These are phyloP conservation scores for Crypturellus tataupa DNA, from an alignment of 2,797 vertebrate genomes.

Conservation along the genomic window DNA sequence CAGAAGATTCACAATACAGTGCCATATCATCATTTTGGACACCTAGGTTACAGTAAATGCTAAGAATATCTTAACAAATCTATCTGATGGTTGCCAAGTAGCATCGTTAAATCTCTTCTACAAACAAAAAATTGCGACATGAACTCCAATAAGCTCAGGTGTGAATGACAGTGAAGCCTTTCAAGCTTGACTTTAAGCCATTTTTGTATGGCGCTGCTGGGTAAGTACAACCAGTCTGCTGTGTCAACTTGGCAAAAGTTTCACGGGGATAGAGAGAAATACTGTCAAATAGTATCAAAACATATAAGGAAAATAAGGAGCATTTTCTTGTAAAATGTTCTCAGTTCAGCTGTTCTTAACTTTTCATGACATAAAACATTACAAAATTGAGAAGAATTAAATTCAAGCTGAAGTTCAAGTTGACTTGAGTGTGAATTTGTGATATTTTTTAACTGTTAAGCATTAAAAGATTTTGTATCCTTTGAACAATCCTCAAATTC, in stretches of 20 bases:
- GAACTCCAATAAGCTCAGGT: conserved; percentile 19
- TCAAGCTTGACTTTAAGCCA: background rate
- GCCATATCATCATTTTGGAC: background rate
- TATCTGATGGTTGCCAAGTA: background rate
- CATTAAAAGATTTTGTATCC: background rate
- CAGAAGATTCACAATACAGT: background rate
- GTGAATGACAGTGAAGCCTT: background rate
- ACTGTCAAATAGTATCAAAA: background rate
- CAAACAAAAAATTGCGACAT: background rate
- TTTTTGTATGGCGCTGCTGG: background rate
- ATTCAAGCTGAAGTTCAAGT: background rate
- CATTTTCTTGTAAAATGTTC: background rate
- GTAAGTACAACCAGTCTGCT: background rate
- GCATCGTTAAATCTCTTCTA: background rate
- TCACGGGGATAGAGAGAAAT: background rate
- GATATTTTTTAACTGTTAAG: background rate
- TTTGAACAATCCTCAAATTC: background rate
- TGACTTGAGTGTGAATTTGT: background rate
- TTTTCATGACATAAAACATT: background rate
- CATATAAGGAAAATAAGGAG: background rate
- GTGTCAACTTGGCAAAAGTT: background rate
- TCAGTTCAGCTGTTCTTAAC: background rate
- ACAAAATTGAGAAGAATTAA: background rate
- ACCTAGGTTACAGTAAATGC: background rate
- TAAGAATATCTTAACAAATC: background rate